Base-by-base conservation (phyloP, 1,140 invertebrate genomes). In the Harlomillsia oculata region DNA sequence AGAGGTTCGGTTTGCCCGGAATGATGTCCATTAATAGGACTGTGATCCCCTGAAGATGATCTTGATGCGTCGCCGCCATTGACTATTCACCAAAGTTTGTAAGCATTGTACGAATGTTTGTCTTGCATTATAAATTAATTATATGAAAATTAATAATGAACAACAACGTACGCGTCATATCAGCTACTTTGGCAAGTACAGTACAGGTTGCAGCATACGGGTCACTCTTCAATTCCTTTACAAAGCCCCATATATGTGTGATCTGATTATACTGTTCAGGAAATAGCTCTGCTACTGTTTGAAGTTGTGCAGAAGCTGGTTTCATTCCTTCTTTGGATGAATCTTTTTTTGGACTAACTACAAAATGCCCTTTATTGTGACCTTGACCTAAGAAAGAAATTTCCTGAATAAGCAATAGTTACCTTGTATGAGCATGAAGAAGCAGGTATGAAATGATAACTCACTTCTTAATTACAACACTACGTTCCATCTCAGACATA, bases 321-420 rank as follows among this genome's bases (percentile, higher is more conserved):
- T 20, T 37, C 18, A n/a, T n/a, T n/a, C n/a, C n/a, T n/a, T n/a
- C n/a, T n/a, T n/a, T n/a, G n/a, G n/a, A n/a, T n/a, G n/a, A n/a
- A n/a, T 40, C 48, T 14, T 40, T 34, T 54, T 45, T 52, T 52
- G 29, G 81, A 78, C 66, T 83, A 14, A 88, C 77, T 4, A 85
- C 69, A 68, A 80, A 87, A 5, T 84, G 72, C 68, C 84, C 79
- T 66, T 76, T 81, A 59, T 87, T 84, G 45, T 79, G 75, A n/a
- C 56, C 78, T 77, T 0, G 83, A 82, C 63, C 82, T 85, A 13
- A 74, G 14, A 45, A 45, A 4, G n/a, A 29, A n/a, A 14, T 6
- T 26, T 25, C n/a, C 8, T 34, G n/a, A n/a, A 9, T 34, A 9
- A 34, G 8, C 13, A 43, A 21, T 16, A 43, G 20, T 16, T 21